Percentiles rank a stretch among this genome's conserved stretches.
Evolutionary conservation across 1,140 invertebrate species (phyloP).

Genomic region (Heliothis subflexa): DNA sequence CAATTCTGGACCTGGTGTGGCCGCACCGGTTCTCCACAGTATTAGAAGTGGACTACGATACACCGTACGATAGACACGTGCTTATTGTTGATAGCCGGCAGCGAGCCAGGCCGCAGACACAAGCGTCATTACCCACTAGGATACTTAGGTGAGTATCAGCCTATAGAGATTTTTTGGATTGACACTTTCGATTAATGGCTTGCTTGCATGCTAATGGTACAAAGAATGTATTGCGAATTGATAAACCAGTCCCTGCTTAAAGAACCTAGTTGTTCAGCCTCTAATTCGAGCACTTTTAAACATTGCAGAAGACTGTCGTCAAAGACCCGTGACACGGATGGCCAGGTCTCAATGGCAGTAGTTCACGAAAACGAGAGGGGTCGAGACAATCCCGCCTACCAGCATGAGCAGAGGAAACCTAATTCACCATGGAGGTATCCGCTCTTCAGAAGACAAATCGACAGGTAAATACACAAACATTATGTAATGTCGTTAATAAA

Average conservation of each 20-base stretch:
- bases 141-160: constrained; percentile 70
- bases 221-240: too few relatives aligned
- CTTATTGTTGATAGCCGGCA: constrained; percentile 96
- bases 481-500: too few relatives aligned
- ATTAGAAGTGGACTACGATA: constrained; percentile 97
- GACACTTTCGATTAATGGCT: too few relatives aligned
- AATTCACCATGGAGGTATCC: constrained; percentile 83
- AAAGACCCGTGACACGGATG: constrained; percentile 75
- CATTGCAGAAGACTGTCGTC: constrained; percentile 78
- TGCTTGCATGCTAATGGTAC: too few relatives aligned
- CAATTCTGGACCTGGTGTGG: constrained; percentile 93
- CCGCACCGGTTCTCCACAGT: constrained; percentile 97
- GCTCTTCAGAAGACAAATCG: constrained; percentile 80
- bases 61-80: constrained; percentile 96
- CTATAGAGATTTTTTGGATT: too few relatives aligned
- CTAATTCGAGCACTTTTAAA: constrained; percentile 1
- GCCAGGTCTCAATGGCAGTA: constrained; percentile 75
- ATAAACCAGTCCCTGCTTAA: background rate
- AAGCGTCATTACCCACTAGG: constrained; percentile 75
- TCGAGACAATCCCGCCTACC: constrained; percentile 76
- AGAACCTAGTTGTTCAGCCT: background rate
- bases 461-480: constrained; percentile 60
- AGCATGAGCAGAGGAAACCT: constrained; percentile 78
- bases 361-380: constrained; percentile 74
- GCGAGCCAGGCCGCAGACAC: constrained; percentile 72